phyloP scores from a whole-genome alignment of 2,113 vertebrate species.

The Zonotrichia leucophrys region DNA sequence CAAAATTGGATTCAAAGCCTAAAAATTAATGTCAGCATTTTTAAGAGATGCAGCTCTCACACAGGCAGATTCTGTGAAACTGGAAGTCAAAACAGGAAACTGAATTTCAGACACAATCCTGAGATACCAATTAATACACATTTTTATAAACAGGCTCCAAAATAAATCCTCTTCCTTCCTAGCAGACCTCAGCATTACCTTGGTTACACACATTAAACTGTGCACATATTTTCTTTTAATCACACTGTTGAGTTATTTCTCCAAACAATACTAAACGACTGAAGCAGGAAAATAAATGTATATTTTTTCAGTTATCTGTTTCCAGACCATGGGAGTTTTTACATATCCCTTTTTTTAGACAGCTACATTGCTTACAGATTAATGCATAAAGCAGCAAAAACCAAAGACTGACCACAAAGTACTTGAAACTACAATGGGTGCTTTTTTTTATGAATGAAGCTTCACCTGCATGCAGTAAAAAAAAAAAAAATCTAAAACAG shows the following conservation, averaged over 20 bases:
- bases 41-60: background rate
- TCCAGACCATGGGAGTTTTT: background rate
- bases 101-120: background rate
- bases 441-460: slow-evolving; percentile 16
- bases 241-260: background rate
- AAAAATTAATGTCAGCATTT: background rate
- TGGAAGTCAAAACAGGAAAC: background rate
- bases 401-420: slow-evolving; percentile 50
- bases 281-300: background rate
- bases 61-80: background rate
- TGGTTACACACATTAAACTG: background rate
- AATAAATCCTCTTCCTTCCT: slow-evolving; percentile 8
- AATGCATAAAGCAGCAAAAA: slow-evolving; percentile 56
- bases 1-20: slow-evolving; percentile 2
- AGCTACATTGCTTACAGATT: slow-evolving; percentile 44
- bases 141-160: background rate
- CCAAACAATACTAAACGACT: background rate
- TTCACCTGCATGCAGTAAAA: slow-evolving; percentile 56
- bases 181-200: background rate
- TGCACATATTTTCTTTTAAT: background rate
- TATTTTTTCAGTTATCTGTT: slow-evolving; percentile 1
- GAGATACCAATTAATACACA: background rate
- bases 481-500: slow-evolving; percentile 55
- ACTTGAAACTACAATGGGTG: slow-evolving; percentile 23
- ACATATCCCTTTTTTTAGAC: background rate